Conservation (phyloP, 2,113 vertebrate species). For the Conger conger region DNA sequence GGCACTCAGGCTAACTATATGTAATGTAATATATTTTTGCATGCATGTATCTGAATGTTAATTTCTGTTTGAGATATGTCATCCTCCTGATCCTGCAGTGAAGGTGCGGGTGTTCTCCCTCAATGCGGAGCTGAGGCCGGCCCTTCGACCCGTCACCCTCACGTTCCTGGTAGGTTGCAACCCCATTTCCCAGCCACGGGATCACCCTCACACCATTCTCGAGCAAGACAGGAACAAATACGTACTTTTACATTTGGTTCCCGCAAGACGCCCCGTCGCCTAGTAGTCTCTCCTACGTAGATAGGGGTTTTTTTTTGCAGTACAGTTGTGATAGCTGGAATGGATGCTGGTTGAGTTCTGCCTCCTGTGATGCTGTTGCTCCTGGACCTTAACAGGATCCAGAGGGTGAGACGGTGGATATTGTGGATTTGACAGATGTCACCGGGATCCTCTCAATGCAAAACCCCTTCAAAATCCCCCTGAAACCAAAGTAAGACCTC, state of each 20-base stretch:
- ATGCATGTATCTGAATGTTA: constrained; percentile 6
- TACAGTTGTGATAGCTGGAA: not conserved
- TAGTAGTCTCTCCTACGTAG: too few relatives aligned
- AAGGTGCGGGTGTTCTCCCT: constrained; percentile 85
- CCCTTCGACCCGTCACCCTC: constrained; percentile 73
- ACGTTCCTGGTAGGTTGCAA: constrained; percentile 77
- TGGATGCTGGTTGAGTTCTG: not conserved
- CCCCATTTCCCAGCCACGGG: not conserved
- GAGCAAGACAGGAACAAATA: not conserved
- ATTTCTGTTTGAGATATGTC: constrained; percentile 9
- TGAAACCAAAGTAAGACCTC: constrained; percentile 81
- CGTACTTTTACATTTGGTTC: not conserved
- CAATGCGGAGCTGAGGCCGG: constrained; percentile 82
- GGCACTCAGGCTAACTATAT: not conserved
- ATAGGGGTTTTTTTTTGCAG: not conserved
- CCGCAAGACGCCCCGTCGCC: not conserved
- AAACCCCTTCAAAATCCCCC: constrained; percentile 87
- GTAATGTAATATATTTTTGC: not conserved
- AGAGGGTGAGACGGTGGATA: constrained; percentile 74
- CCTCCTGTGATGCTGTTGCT: constrained; percentile 8
- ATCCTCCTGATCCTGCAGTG: constrained; percentile 63
- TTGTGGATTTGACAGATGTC: constrained; percentile 76
- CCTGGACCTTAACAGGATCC: constrained; percentile 76
- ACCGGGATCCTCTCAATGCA: constrained; percentile 85
- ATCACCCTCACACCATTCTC: not conserved